Base-by-base conservation (phyloP, 2,888 invertebrate species). In the Vanessa cardui region DNA sequence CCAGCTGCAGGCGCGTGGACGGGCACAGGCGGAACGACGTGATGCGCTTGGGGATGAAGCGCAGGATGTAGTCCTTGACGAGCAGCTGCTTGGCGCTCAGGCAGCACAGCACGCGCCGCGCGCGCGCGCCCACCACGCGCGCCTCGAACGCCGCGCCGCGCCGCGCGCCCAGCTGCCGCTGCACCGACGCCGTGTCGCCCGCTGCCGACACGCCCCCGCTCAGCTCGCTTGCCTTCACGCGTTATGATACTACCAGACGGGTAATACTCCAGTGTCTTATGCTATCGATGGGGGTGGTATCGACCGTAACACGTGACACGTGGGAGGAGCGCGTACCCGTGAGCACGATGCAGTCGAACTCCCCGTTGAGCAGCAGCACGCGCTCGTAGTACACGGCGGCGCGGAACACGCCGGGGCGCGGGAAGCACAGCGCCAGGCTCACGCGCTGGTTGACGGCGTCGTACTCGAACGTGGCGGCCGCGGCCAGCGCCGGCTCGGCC, bases 11-110 rank as follows among this genome's bases (percentile, higher is more conserved):
- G 88, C 90, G 83, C 1, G 98, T 98, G 71, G 98, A 98, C 21
- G 98, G 98, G 84, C 98, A 98, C 65, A 99, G 94, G 47, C 98
- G 94, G 91, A 98, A 98, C 47, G 98, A 97, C 69, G 96, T 97
- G 77, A 98, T 94, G 78, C 98, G 94, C 90, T 98, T 98, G 64
- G 98, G 98, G 81, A 98, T 97, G 85, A 99, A 96, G 91, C 97
- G 98, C 78, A 98, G 93, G 77, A 98, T 95, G 94, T 97, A 97
- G 92, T 99, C 98, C 91, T 98, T 98, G 80, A 99, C 94, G 67
- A 97, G 97, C 76, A 99, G 94, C 83, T 94, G 98, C 88, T 98
- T 97, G 62, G 98, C 97, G 66, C 97, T 98, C 80, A 98, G 96
- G 86, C 97, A 98, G 88, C 97, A 97, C 75, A 96, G 95, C 70